Base-by-base conservation (phyloP, 2,888 invertebrate genomes). In the Crematogaster levior region DNA sequence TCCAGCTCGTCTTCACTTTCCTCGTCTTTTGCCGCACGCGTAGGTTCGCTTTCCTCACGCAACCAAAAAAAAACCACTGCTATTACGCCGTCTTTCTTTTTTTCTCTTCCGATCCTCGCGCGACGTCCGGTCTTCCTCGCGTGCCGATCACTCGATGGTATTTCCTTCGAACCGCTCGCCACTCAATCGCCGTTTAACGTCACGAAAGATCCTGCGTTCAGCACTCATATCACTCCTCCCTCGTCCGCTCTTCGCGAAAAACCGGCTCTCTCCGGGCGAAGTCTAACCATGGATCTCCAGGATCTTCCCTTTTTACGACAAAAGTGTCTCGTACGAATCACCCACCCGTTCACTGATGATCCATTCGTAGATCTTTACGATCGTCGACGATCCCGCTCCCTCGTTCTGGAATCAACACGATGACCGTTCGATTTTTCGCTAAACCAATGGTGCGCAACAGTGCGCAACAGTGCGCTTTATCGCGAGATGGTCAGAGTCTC, bases 1-100 rank as follows among this genome's bases (percentile, higher is more conserved):
- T 84, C 85, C 88, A 84, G 85, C 88, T 81, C 81, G 83, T 85
- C 80, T 80, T 83, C 88, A 82, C 70, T 72, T 70, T 72, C 65
- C 37, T 74, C 43, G 79, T 66, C 60, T 48, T 15, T 56, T 48
- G 70, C 72, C 53, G 53, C 63, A 37, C 75, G 63, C 66, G 53
- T 77, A 30, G 53, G 53, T 56, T 40, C 66, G 68, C 56, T 77
- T 68, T 56, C 24, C 56, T 68, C 77, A 58, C 83, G 83, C 81
- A 56, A 74, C 51, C 74, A 46, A 68, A 66, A 60, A 40, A 40
- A 61, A 61, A 43, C 56, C 77, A 43, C 66, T 56, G 40, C 77
- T 77, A 63, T 77, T 84, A 66, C 46, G 73, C 56, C 6, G 37
- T 5, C 18, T 10, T 60, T 70, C 46, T 58, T 21, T 10, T 21